Evolutionary conservation across 2,888 invertebrate species (phyloP), one percentile per base, ranked within the genome.

Genomic region (Caenorhabditis afra): DNA sequence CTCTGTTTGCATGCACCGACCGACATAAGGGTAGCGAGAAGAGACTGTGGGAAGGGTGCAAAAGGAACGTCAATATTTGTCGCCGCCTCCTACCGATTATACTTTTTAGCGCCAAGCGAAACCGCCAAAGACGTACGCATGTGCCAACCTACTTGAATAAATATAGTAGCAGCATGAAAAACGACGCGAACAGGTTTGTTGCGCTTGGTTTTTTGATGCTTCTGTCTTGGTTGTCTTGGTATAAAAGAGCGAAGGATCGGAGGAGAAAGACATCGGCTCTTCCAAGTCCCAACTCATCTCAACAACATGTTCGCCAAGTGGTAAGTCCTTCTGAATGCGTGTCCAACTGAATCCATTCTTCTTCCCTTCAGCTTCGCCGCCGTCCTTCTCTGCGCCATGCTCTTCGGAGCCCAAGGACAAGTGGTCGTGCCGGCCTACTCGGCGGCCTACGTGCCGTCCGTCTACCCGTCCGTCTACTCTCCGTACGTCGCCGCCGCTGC

Each of bases 251-350:
- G 37, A 8, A 44, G 11, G 3, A 11, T 41, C 16, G 37, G 3
- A 3, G 18, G 39, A n/a, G 10, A 7, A 41, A 41, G 44, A 11
- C 49, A 71, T 64, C 64, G 71, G 45, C 39, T 39, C 37, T 47
- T 37, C 47, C 62, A 68, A 67, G 67, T 67, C 49, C 35, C 45
- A 29, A 3, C 41, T 52, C 41, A 53, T 49, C 49, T 70, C 70
- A 71, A 47, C 41, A 71, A 47, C 41, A 71, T 71, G 70, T 71
- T 71, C 70, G 70, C 70, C 18, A 71, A 71, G 70, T 71, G 70
- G 70, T 71, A 71, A 71, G 70, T 71, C 49, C 10, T 22, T 20
- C 22, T 11, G 18, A 11, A 18, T 5, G 1, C 2, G 8, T 11
- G 5, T 22, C 49, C 11, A 16, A 3, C 47, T 18, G 8, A 20